Conservation (phyloP, 2,888 invertebrate genomes). For the Eupithecia vulgata region DNA sequence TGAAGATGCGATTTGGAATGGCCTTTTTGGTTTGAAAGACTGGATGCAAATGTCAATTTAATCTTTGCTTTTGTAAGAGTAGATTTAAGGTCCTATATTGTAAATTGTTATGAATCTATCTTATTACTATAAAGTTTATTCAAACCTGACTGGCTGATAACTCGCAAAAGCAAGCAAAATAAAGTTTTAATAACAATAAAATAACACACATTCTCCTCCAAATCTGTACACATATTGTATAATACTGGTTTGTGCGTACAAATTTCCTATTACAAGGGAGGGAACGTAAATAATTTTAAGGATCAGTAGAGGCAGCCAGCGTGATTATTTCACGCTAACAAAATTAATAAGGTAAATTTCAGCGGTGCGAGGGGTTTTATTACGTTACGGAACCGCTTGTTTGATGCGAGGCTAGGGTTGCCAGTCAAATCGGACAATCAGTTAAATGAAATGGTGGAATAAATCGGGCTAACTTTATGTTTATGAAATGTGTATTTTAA, state of each 20-base stretch:
- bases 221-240: conserved; percentile 36
- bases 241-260: conserved; percentile 40
- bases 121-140: neutral
- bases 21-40: conserved; percentile 21
- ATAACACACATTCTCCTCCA: conserved; percentile 36
- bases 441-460: conserved; percentile 6
- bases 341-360: conserved; percentile 77
- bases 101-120: neutral
- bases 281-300: conserved; percentile 72
- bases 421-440: conserved; percentile 33
- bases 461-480: neutral
- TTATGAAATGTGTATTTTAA: neutral
- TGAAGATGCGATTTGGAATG: conserved; percentile 39
- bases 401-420: conserved; percentile 57
- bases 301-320: conserved; percentile 67
- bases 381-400: conserved; percentile 65
- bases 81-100: neutral
- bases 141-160: neutral
- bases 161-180: conserved; percentile 16
- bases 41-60: neutral
- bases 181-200: conserved; percentile 37
- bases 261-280: conserved; percentile 53
- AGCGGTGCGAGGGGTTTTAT: conserved; percentile 63
- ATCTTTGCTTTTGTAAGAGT: neutral
- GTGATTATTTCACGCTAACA: conserved; percentile 74